Percentiles rank a stretch among this genome's conserved stretches.
Evolutionary conservation across 2,113 vertebrate species (phyloP).

Genomic region (Speoplatyrhinus poulsoni): DNA sequence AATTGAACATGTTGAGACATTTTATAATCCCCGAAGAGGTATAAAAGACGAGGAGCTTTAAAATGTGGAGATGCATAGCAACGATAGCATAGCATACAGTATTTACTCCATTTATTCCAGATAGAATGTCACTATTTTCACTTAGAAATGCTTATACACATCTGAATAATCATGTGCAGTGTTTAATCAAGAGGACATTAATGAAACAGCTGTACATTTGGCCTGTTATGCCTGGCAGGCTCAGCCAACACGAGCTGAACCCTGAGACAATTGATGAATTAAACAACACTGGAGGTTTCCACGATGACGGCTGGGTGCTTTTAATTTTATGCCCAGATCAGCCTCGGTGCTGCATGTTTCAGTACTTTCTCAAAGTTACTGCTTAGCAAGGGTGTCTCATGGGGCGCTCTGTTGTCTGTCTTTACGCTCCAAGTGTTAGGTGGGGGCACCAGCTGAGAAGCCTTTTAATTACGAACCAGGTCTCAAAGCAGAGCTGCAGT

Average conservation of each 20-base stretch:
- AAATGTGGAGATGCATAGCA: constrained; percentile 23
- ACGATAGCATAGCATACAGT: background rate
- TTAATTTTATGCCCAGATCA: constrained; percentile 58
- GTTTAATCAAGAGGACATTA: constrained; percentile 43
- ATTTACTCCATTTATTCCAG: constrained; percentile 14
- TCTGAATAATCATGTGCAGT: constrained; percentile 46
- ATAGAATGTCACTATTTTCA: constrained; percentile 35
- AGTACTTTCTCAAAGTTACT: constrained; percentile 45
- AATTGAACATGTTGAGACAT: constrained; percentile 55
- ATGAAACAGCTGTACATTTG: constrained; percentile 18
- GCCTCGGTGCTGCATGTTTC: constrained; percentile 41
- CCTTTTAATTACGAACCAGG: constrained; percentile 70
- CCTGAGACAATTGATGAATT: constrained; percentile 65
- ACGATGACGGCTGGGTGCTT: constrained; percentile 41
- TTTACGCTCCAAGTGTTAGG: constrained; percentile 28
- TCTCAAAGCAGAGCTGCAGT: constrained; percentile 45
- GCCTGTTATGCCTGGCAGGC: constrained; percentile 14
- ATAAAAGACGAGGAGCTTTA: constrained; percentile 23
- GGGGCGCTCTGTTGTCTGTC: constrained; percentile 46
- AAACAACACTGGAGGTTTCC: constrained; percentile 54
- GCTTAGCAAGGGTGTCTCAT: constrained; percentile 40
- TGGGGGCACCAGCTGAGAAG: constrained; percentile 49
- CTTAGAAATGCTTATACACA: constrained; percentile 5
- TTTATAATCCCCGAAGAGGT: constrained; percentile 46
- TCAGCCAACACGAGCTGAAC: constrained; percentile 32